Base-by-base conservation (phyloP, 2,113 vertebrate species). In the Echinops telfairi region DNA sequence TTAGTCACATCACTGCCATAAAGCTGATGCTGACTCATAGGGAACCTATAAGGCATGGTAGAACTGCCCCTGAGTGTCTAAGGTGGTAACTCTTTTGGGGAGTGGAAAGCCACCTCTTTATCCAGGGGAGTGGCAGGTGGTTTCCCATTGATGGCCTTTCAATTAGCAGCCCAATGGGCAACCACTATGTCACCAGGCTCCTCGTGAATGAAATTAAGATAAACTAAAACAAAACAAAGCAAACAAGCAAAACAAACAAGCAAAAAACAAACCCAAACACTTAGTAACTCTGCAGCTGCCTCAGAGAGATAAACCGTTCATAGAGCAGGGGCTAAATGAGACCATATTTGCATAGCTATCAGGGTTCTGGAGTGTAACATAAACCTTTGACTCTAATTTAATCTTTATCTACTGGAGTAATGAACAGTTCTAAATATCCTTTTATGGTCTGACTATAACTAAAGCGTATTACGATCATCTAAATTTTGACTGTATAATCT, bases 341-440 rank as follows among this genome's bases (percentile, higher is more conserved):
- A 9, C 14, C 17, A 4, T 75, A 7, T 62, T 43, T 71, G 6
- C 29, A 81, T 1, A 60, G 22, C 16, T 38, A 38, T 2, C 16
- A 43, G 9, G 23, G 14, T 33, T 12, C 23, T 57, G 15, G 68
- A 15, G 5, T 70, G 23, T 40, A 77, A 62, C 43, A 70, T 9
- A 78, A 60, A 58, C 17, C 12, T 92, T 71, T 89, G 53, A 83
- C 40, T 71, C 85, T 70, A 76, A 58, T 78, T 94, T 68, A 83
- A 86, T 4, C 8, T 93, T 94, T 87, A 78, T 29, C 70, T 38
- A 83, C 29, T 31, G 89, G 2, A 62, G 25, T 82, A 82, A 73
- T 82, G 5, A 84, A 80, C 70, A 80, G 64, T 75, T 83, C 58
- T 89, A 58, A 73, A 78, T 85, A 81, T 75, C 2, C 64, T 94